Conservation (phyloP, 2,888 invertebrate species). For the Rotaria magnacalcarata region DNA sequence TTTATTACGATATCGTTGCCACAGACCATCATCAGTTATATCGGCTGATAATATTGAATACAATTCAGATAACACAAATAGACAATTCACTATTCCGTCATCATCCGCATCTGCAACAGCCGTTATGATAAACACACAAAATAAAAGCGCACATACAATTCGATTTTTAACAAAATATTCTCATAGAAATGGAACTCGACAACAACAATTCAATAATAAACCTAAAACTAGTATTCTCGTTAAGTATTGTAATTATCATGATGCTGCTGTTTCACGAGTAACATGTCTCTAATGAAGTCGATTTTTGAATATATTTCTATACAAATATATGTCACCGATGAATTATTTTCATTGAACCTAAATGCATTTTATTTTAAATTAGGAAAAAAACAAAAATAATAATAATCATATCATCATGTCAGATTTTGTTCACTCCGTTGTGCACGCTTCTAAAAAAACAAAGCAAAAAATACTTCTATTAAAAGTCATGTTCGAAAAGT, state of each 20-base stretch:
- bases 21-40: not conserved
- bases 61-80: not conserved
- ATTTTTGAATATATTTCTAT: not conserved
- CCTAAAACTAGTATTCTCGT: not conserved
- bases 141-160: not conserved
- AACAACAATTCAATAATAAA: not conserved
- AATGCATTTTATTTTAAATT: constrained; percentile 4
- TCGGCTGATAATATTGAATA: not conserved
- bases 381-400: not conserved
- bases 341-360: not conserved
- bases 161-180: not conserved
- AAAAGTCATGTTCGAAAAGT: not conserved
- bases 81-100: not conserved
- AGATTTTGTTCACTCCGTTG: constrained; percentile 27
- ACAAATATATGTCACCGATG: not conserved
- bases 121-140: not conserved
- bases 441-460: constrained; percentile 15
- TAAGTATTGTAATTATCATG: constrained; percentile 24
- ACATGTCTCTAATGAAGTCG: not conserved
- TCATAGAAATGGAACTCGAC: not conserved
- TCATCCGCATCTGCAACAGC: not conserved
- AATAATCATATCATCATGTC: not conserved
- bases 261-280: not conserved
- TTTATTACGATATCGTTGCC: not conserved
- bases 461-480: not conserved